phyloP scores from a whole-genome alignment of 2,113 vertebrate species.

The Rhinopithecus roxellana region DNA sequence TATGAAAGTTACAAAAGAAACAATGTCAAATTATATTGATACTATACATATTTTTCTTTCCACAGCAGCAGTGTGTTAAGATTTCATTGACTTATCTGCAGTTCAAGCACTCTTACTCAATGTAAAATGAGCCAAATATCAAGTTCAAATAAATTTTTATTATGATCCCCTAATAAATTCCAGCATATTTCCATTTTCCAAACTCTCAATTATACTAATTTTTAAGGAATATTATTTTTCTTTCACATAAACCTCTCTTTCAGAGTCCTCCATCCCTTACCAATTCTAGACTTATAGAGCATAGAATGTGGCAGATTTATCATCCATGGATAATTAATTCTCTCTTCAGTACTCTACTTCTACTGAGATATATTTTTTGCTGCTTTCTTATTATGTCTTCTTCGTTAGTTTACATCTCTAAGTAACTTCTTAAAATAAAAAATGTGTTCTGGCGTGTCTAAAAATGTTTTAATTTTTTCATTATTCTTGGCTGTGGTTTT shows the following conservation, averaged over 20 bases:
- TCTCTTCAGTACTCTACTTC: neutral
- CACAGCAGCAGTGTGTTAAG: neutral
- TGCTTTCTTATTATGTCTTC: neutral
- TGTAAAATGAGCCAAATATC: neutral
- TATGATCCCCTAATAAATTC: neutral
- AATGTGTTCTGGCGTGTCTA: neutral
- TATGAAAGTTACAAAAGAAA: conserved; percentile 28
- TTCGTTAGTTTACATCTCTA: neutral
- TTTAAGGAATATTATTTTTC: neutral
- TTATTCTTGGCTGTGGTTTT: neutral
- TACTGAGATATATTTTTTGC: neutral
- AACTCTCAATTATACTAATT: neutral
- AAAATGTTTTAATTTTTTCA: conserved; percentile 1
- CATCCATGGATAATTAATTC: neutral
- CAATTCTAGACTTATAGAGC: neutral
- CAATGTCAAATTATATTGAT: neutral
- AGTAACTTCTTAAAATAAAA: neutral
- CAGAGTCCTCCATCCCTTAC: neutral
- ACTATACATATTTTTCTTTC: neutral
- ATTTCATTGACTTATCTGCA: conserved; percentile 10
- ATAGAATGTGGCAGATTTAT: neutral
- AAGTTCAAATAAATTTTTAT: neutral
- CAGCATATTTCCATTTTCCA: neutral
- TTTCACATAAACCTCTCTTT: neutral
- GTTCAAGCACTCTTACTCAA: neutral